Conservation (phyloP, 2,113 vertebrate species). For the Halichoeres trimaculatus region DNA sequence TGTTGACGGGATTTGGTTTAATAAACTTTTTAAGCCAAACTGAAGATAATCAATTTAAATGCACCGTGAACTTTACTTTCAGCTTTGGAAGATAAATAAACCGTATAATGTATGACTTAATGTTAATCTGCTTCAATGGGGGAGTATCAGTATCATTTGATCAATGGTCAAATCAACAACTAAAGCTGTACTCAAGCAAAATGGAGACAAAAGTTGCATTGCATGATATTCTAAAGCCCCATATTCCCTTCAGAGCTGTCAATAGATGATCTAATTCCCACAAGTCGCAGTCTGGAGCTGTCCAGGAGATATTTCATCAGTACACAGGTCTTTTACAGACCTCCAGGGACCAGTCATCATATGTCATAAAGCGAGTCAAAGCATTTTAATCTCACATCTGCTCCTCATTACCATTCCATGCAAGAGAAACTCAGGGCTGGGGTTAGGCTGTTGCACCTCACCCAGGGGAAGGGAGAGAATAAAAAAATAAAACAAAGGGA, state of each 20-base stretch:
- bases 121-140: slow-evolving; percentile 14
- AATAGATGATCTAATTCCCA: slow-evolving; percentile 76
- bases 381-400: slow-evolving; percentile 86
- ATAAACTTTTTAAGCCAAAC: slow-evolving; percentile 14
- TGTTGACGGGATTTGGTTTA: slow-evolving; percentile 18
- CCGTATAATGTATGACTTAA: not conserved
- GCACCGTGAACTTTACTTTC: not conserved
- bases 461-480: slow-evolving; percentile 45
- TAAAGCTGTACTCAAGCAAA: slow-evolving; percentile 27
- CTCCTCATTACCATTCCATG: slow-evolving; percentile 81
- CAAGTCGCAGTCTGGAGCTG: slow-evolving; percentile 49
- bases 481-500: slow-evolving; percentile 38
- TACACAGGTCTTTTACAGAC: slow-evolving; percentile 77
- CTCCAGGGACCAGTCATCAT: slow-evolving; percentile 80
- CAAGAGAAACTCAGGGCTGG: slow-evolving; percentile 70
- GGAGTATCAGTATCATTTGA: slow-evolving; percentile 17
- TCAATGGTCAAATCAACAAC: slow-evolving; percentile 19
- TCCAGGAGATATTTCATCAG: slow-evolving; percentile 79
- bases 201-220: slow-evolving; percentile 43
- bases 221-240: slow-evolving; percentile 41
- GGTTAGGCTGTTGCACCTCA: slow-evolving; percentile 68
- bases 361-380: slow-evolving; percentile 81
- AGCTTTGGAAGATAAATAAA: slow-evolving; percentile 17
- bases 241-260: slow-evolving; percentile 54
- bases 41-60: too few relatives aligned